A percentile compares a stretch with the other conserved stretches of the same genome.
Conservation (phyloP, 1,140 invertebrate species). For the Drosophila tsacasi region DNA sequence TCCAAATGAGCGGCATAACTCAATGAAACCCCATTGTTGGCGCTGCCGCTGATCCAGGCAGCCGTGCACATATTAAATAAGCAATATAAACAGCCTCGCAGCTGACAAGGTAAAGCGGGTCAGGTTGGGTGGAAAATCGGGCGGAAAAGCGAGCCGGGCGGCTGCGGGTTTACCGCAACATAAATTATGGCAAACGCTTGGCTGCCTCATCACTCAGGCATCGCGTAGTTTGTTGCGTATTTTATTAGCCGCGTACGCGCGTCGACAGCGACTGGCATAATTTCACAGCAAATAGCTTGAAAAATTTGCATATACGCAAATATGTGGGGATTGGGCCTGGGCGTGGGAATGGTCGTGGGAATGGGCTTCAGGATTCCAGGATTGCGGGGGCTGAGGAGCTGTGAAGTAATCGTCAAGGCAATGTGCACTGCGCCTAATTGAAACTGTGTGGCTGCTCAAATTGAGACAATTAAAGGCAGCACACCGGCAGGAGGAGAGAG, state of each 20-base stretch:
- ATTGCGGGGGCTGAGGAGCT: neutral
- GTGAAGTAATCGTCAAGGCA: slow-evolving; percentile 19
- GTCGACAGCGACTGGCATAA: slow-evolving; percentile 61
- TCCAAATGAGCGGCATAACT: slow-evolving; percentile 79
- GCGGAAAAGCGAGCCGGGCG: slow-evolving; percentile 40
- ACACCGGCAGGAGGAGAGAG: slow-evolving; percentile 5
- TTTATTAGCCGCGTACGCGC: slow-evolving; percentile 73
- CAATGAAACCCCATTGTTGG: slow-evolving; percentile 76
- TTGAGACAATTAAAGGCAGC: slow-evolving; percentile 67
- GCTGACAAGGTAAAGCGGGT: slow-evolving; percentile 60
- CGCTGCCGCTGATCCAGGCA: slow-evolving; percentile 61
- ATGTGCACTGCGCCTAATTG: slow-evolving; percentile 67
- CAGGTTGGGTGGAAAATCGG: slow-evolving; percentile 15
- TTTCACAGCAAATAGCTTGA: slow-evolving; percentile 68
- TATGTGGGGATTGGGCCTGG: slow-evolving; percentile 16
- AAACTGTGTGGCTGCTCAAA: slow-evolving; percentile 77
- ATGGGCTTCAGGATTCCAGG: neutral
- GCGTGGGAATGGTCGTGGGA: slow-evolving; percentile 6
- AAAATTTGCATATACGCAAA: slow-evolving; percentile 77
- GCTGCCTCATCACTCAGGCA: slow-evolving; percentile 80
- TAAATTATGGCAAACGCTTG: slow-evolving; percentile 79
- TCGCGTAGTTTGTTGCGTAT: slow-evolving; percentile 74
- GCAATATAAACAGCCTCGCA: slow-evolving; percentile 70
- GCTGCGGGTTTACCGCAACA: slow-evolving; percentile 71
- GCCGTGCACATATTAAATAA: slow-evolving; percentile 81